phyloP scores from a whole-genome alignment of 1,140 invertebrate genomes.

The Trichomalopsis sarcophagae region DNA sequence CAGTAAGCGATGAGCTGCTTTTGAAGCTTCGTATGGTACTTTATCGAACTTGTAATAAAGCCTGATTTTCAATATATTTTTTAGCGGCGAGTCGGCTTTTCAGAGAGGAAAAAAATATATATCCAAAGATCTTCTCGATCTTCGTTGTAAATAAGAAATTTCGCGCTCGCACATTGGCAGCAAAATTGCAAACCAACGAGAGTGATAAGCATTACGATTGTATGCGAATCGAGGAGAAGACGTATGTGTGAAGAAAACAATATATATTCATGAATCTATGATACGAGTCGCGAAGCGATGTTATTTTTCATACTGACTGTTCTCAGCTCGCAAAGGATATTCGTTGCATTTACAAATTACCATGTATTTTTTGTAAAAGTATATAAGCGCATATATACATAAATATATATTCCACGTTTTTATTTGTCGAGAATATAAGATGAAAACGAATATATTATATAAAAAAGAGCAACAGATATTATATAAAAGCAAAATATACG shows the following conservation, averaged over 20 bases:
- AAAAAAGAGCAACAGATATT: background rate
- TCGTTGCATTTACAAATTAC: constrained; percentile 24
- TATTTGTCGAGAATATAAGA: constrained; percentile 7
- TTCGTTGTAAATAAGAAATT: constrained; percentile 15
- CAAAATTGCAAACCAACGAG: background rate
- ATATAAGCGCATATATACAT: background rate
- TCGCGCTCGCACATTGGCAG: background rate
- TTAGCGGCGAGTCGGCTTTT: background rate
- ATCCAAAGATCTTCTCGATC: background rate
- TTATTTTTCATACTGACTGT: constrained; percentile 51
- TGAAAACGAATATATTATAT: background rate
- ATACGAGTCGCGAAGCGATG: constrained; percentile 34
- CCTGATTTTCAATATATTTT: constrained; percentile 10
- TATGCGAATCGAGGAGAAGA: background rate
- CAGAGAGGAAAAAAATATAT: constrained; percentile 7
- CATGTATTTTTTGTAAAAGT: constrained; percentile 42
- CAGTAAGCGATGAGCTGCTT: background rate
- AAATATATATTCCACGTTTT: constrained; percentile 14
- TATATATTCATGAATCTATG: constrained; percentile 20
- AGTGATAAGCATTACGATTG: background rate
- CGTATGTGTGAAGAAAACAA: background rate
- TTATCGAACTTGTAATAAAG: constrained; percentile 1
- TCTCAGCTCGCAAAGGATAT: background rate
- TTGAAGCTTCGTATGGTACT: background rate
- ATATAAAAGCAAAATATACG: background rate